Conservation (phyloP, 2,797 vertebrate genomes). For the Cheirogaleus major region DNA sequence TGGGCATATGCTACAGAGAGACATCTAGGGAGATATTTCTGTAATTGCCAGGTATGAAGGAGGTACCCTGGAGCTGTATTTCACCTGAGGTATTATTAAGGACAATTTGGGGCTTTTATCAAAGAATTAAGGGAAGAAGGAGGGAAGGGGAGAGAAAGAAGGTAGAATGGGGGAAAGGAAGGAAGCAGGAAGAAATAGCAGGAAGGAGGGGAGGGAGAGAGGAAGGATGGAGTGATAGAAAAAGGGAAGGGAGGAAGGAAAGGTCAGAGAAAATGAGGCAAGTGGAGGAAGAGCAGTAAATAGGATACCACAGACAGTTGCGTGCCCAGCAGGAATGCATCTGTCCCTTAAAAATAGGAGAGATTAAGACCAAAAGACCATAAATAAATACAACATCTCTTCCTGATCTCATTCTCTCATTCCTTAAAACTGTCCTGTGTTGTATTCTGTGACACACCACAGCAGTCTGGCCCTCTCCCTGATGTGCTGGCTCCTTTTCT, state of each 20-base stretch:
- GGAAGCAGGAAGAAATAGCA: neutral
- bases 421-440: neutral
- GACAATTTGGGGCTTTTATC: neutral
- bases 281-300: neutral
- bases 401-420: neutral
- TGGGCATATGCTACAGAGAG: neutral
- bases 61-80: neutral
- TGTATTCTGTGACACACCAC: neutral
- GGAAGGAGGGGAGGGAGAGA: neutral
- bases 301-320: neutral
- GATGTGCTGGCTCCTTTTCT: neutral
- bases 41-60: neutral
- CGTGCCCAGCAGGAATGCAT: neutral
- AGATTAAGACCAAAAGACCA: neutral
- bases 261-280: neutral
- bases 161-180: neutral
- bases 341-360: neutral
- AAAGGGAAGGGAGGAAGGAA: neutral
- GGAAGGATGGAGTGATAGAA: neutral
- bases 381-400: neutral
- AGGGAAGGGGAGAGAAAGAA: neutral
- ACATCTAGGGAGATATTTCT: neutral
- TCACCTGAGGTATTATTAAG: neutral
- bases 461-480: neutral
- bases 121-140: neutral